Base-by-base conservation (phyloP, 1,140 invertebrate genomes). In the Drosophila prosaltans region DNA sequence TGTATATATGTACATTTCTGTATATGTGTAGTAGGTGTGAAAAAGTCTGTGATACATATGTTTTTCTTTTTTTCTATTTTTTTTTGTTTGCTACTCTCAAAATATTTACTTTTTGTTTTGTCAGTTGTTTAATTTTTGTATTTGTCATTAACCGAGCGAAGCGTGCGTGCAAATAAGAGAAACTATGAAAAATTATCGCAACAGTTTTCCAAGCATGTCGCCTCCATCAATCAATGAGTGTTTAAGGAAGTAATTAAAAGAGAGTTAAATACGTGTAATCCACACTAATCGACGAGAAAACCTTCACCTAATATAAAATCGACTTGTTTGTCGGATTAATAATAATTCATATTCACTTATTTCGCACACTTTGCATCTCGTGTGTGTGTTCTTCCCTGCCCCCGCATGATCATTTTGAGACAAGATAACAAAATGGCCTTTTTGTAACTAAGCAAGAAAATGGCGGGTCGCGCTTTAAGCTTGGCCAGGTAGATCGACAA, bases 351-450 rank as follows among this genome's bases (percentile, higher is more conserved):
- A 63, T 64, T 69, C 72, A 70, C 65, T 71, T 77, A 63, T 80
- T 89, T 89, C 41, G 74, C 84, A 88, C 84, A 88, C 84, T 84
- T 88, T 88, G 80, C 82, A 51, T 2, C 26, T 26, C 7, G 21
- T 24, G 10, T 54, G 26, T 54, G 21, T 54, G 21, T 36, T 36
- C 45, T 21, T 48, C 16, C 5, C 43, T 2, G n/a, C 16, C 45
- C 5, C 21, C 45, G 16, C 24, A 9, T 51, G 45, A 26, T 51
- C 21, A 86, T 65, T 77, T 84, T 89, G 80, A 70, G 83, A 89
- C 83, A 83, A 88, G 83, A 89, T 83, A 88, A 89, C 84, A 80
- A 83, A 89, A 83, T 83, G 77, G 70, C 62, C 72, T 79, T 74
- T 80, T 83, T 83, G 80, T 69, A 65, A 70, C 54, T 60, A 54